phyloP scores from a whole-genome alignment of 1,140 invertebrate species.

The Agrypnia vestita region DNA sequence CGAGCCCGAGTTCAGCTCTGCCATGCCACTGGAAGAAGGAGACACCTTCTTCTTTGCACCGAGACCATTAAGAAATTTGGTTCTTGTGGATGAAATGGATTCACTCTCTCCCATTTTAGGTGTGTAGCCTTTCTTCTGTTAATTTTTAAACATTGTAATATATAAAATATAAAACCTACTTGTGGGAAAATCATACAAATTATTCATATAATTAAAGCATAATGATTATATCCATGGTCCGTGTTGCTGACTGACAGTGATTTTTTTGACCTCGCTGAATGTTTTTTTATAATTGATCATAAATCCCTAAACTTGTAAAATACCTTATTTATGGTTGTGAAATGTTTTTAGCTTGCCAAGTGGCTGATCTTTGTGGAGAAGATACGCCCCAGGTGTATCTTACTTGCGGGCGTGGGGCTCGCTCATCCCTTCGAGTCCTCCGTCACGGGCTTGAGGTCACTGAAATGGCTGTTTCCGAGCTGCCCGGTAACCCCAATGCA shows the following conservation, averaged over 20 bases:
- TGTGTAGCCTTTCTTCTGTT: constrained; percentile 66
- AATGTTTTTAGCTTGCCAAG: constrained; percentile 72
- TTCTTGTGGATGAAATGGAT: constrained; percentile 98
- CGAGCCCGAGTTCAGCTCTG: constrained; percentile 98
- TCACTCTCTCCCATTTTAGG: constrained; percentile 97
- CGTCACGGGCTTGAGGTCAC: constrained; percentile 98
- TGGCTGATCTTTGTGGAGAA: constrained; percentile 93
- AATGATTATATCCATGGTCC: constrained; percentile 59
- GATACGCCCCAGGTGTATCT: constrained; percentile 99
- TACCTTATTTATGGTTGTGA: too few relatives aligned
- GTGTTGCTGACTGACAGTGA: constrained; percentile 59
- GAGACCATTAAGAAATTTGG: constrained; percentile 93
- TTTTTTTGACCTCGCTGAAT: constrained; percentile 56
- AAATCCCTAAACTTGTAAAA: neutral
- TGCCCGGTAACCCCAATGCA: constrained; percentile 99
- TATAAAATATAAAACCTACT: too few relatives aligned
- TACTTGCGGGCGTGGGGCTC: constrained; percentile 94
- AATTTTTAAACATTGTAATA: too few relatives aligned
- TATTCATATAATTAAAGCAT: neutral
- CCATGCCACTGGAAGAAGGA: constrained; percentile 98
- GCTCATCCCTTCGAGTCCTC: constrained; percentile 93
- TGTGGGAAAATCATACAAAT: too few relatives aligned
- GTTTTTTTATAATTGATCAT: neutral
- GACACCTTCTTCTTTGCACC: constrained; percentile 99
- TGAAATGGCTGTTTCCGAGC: constrained; percentile 99